These are phyloP conservation scores for Schlechtendalia chinensis DNA, from an alignment of 1,140 invertebrate genomes.

Conservation along the genomic window DNA sequence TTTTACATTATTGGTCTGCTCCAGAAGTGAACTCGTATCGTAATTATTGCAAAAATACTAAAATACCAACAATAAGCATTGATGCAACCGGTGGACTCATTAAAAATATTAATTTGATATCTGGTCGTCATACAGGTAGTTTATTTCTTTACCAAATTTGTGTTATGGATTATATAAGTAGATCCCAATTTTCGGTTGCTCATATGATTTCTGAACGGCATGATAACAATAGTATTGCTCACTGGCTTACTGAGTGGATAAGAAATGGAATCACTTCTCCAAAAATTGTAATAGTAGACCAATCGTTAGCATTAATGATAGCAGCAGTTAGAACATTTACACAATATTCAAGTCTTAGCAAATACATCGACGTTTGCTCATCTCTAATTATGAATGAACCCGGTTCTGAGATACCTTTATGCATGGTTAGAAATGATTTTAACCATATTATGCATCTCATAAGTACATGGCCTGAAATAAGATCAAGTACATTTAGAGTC, in stretches of 20 bases:
- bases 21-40: not conserved
- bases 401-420: not conserved
- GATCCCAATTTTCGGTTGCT: too few species aligned
- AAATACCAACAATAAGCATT: not conserved
- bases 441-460: slow-evolving; percentile 16
- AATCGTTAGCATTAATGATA: slow-evolving; percentile 13
- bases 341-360: slow-evolving; percentile 6
- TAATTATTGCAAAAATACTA: not conserved
- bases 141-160: not conserved
- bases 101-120: not conserved
- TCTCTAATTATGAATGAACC: not conserved
- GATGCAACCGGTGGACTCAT: not conserved
- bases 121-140: not conserved
- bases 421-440: slow-evolving; percentile 6
- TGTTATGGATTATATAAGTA: not conserved
- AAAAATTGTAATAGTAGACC: not conserved
- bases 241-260: not conserved
- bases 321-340: not conserved
- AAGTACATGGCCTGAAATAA: not conserved
- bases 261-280: not conserved
- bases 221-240: not conserved
- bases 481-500: not conserved
- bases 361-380: slow-evolving; percentile 9
- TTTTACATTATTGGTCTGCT: not conserved
- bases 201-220: not conserved